phyloP scores from a whole-genome alignment of 2,888 invertebrate genomes.

The Vesta saturnalis region DNA sequence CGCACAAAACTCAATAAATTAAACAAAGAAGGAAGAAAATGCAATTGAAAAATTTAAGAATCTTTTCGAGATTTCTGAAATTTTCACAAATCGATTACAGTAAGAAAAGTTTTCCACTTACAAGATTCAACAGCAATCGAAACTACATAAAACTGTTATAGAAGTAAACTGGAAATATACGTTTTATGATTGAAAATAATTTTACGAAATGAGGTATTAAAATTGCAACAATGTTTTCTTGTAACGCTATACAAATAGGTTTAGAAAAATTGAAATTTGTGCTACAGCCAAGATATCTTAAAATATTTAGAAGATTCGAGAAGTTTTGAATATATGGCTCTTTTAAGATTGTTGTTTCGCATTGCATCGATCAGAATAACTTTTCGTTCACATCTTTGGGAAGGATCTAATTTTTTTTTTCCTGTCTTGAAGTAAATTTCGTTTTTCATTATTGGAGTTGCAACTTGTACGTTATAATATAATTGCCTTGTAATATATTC shows the following conservation, averaged over 20 bases:
- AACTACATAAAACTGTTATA: not conserved
- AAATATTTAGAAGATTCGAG: conserved; percentile 23
- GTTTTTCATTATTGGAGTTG: conserved; percentile 36
- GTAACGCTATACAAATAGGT: not conserved
- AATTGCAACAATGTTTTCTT: not conserved
- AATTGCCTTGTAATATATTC: conserved; percentile 54
- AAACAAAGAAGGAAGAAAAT: too few relatives aligned
- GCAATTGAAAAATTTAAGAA: not conserved
- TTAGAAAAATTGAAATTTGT: conserved; percentile 12
- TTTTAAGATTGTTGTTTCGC: conserved; percentile 49
- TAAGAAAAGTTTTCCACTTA: not conserved
- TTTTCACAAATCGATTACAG: not conserved
- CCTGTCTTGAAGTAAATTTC: conserved; percentile 17
- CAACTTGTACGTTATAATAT: conserved; percentile 46
- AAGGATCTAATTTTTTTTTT: conserved; percentile 14
- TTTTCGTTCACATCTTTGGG: conserved; percentile 23
- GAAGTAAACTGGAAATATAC: not conserved
- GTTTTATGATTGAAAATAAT: not conserved
- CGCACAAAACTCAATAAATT: too few relatives aligned
- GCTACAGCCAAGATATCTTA: not conserved
- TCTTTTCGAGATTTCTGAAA: conserved; percentile 1
- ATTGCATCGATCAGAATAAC: conserved; percentile 18
- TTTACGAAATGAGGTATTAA: not conserved
- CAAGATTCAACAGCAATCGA: not conserved
- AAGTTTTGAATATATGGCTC: conserved; percentile 52